Evolutionary conservation across 2,888 invertebrate genomes (phyloP), one percentile per base, ranked within the genome.

Genomic region (Drosophila leonis): DNA sequence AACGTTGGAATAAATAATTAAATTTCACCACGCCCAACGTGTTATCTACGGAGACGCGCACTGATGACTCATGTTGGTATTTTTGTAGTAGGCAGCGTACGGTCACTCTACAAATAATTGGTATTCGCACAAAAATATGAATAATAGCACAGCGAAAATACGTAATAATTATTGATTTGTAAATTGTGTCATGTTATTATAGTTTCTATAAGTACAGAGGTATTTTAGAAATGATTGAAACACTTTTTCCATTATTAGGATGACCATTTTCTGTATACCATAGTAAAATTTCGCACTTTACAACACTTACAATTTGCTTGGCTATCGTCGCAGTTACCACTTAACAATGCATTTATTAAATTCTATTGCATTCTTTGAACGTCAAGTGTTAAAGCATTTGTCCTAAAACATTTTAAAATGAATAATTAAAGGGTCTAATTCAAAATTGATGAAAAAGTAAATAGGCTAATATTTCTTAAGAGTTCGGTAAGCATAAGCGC

Each of bases 1-100:
- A 64, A 52, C 54, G 70, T 66, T 66, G 65, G 75, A 77, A 67
- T 70, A 64, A 77, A 77, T 77, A 69, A 48, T 79, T 79, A 75
- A 79, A 75, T 77, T 77, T 77, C 77, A 77, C 77, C 77, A 77
- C 81, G 81, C 70, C 78, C 78, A 72, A 65, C 63, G 67, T 73
- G 73, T 62, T 73, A 52, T 64, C 54, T 55, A 15, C 44, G 42
- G 44, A 35, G 31, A 63, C 71, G 51, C 48, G 33, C 35, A 41
- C 13, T n/a, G 62, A 35, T 79, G 66, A 78, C 41, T 69, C 62
- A 74, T 51, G 18, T 33, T 44, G 5, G 27, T 9, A 10, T 18
- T 31, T 62, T 73, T 46, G 4, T n/a, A 42, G 8, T 10, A 4
- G 12, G 2, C 6, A 27, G 2, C 10, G 64, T n/a, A 49, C 57